phyloP scores from a whole-genome alignment of 2,113 vertebrate species.

The Petromus typicus region DNA sequence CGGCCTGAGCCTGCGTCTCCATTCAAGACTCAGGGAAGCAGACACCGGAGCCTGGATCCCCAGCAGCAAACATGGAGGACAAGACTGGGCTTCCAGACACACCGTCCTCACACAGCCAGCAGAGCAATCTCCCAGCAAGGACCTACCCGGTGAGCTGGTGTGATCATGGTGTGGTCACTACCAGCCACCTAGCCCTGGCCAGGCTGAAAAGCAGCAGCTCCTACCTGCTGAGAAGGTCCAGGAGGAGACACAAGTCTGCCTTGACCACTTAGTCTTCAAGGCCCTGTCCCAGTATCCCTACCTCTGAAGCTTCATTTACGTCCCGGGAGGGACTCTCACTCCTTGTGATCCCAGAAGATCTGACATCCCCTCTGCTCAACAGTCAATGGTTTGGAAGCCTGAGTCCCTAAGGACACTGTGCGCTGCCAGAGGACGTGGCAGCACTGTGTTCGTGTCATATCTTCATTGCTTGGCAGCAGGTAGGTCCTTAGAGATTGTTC shows the following conservation, averaged over 20 bases:
- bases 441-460: neutral
- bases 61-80: neutral
- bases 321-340: neutral
- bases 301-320: neutral
- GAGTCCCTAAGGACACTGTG: neutral
- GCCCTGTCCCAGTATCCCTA: neutral
- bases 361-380: neutral
- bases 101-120: neutral
- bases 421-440: conserved; percentile 1
- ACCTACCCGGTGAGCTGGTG: neutral
- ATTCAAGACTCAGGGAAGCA: neutral
- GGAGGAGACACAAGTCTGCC: neutral
- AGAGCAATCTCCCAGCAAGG: neutral
- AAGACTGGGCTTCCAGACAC: neutral
- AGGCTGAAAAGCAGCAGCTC: neutral
- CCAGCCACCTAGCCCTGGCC: neutral
- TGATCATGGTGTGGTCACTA: neutral
- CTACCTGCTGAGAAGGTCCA: neutral
- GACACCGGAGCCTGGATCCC: neutral
- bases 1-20: neutral
- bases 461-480: neutral
- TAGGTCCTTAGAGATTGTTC: neutral
- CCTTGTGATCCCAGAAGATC: neutral
- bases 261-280: neutral
- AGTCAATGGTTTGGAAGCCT: neutral